Evolutionary conservation across 2,113 vertebrate genomes (phyloP).

Genomic region (Mirza zaza): DNA sequence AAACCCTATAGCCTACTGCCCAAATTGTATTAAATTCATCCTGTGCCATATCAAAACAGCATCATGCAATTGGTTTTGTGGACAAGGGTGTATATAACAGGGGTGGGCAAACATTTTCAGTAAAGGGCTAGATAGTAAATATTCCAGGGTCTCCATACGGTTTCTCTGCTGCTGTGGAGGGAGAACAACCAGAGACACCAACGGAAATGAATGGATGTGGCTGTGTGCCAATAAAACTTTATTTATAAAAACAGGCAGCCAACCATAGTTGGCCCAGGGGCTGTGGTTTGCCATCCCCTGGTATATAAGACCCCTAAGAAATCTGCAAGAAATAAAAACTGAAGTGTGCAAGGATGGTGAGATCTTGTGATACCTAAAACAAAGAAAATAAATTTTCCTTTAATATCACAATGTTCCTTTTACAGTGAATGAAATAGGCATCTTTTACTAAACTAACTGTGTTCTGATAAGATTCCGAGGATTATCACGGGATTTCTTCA

Average conservation of each 20-base stretch:
- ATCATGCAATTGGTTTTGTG: not conserved
- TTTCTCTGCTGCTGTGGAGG: not conserved
- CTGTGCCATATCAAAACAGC: not conserved
- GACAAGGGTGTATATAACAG: not conserved
- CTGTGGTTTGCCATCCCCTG: not conserved
- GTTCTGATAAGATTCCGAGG: not conserved
- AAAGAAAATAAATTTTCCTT: slow-evolving; percentile 1
- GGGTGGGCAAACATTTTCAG: not conserved
- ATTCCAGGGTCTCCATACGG: not conserved
- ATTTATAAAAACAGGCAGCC: slow-evolving; percentile 47
- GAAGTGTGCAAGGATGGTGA: not conserved
- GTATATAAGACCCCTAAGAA: not conserved
- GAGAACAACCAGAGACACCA: not conserved
- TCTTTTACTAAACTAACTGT: not conserved
- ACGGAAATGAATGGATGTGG: not conserved
- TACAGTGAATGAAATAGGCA: not conserved
- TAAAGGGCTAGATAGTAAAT: not conserved
- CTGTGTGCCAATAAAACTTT: slow-evolving; percentile 58
- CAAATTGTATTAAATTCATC: not conserved
- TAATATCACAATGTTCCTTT: not conserved
- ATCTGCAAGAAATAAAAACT: not conserved
- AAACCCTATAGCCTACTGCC: not conserved
- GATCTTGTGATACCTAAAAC: not conserved
- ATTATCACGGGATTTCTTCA: not conserved
- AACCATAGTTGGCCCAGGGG: not conserved